phyloP scores from a whole-genome alignment of 2,113 vertebrate genomes.

The Silurus asotus region DNA sequence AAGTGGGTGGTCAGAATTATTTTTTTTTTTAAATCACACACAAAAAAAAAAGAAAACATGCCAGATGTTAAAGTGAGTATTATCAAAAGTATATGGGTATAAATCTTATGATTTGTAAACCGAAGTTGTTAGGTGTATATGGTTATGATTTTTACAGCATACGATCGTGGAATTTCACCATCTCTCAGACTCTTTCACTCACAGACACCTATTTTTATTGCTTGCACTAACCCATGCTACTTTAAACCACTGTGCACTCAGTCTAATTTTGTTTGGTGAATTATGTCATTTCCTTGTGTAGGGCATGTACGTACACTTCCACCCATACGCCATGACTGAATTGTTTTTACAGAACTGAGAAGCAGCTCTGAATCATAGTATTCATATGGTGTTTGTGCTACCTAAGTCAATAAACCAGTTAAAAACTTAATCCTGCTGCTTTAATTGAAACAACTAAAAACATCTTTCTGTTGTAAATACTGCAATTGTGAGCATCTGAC shows the following conservation, averaged over 20 bases:
- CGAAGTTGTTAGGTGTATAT: neutral
- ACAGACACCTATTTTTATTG: neutral
- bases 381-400: neutral
- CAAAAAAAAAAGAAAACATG: too few species aligned
- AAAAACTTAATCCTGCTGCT: neutral
- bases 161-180: neutral
- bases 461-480: neutral
- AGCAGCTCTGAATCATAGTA: neutral
- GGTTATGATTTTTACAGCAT: neutral
- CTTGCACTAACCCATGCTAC: neutral
- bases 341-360: neutral
- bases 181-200: neutral
- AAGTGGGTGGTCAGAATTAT: neutral
- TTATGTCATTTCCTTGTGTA: neutral
- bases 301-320: neutral
- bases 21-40: too few species aligned
- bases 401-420: neutral
- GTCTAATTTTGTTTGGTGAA: neutral
- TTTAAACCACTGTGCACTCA: neutral
- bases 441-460: neutral
- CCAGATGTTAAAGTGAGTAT: neutral
- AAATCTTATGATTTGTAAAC: too few species aligned
- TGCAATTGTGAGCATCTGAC: neutral
- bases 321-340: neutral
- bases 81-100: neutral